Percentiles rank a stretch among this genome's conserved stretches.
These are phyloP conservation scores for Amphiprion clarkii DNA, from an alignment of 2,797 vertebrate genomes.

Conservation along the genomic window DNA sequence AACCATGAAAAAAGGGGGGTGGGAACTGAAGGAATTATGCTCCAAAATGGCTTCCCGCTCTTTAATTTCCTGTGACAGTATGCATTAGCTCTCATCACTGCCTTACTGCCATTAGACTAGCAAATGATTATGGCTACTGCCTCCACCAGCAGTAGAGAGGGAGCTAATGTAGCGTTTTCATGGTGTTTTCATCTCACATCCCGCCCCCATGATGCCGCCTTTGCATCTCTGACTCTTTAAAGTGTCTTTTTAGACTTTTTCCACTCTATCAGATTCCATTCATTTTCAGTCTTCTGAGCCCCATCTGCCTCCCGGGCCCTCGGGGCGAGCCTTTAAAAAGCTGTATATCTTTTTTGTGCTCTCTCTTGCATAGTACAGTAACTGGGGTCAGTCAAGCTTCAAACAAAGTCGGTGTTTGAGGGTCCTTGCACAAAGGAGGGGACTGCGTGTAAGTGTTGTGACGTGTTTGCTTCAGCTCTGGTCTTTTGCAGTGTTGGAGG, in stretches of 20 bases:
- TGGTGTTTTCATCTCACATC: slow-evolving; percentile 64
- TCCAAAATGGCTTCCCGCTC: slow-evolving; percentile 75
- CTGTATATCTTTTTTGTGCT: slow-evolving; percentile 63
- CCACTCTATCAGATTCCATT: slow-evolving; percentile 80
- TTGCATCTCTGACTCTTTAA: slow-evolving; percentile 72
- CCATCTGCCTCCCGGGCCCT: slow-evolving; percentile 72
- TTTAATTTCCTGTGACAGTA: slow-evolving; percentile 84
- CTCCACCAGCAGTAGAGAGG: slow-evolving; percentile 59
- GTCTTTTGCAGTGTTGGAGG: slow-evolving; percentile 43
- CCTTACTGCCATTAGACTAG: slow-evolving; percentile 77
- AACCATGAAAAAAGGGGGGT: slow-evolving; percentile 66
- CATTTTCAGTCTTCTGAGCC: slow-evolving; percentile 75
- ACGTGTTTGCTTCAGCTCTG: slow-evolving; percentile 47
- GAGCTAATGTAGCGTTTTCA: slow-evolving; percentile 77
- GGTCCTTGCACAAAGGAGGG: slow-evolving; percentile 58
- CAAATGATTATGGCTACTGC: slow-evolving; percentile 76
- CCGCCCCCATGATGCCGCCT: slow-evolving; percentile 62
- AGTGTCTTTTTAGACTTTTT: slow-evolving; percentile 79
- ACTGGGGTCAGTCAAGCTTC: slow-evolving; percentile 78
- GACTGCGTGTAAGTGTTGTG: slow-evolving; percentile 48
- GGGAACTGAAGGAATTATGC: slow-evolving; percentile 73
- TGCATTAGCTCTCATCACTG: slow-evolving; percentile 79
- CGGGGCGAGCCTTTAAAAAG: slow-evolving; percentile 74
- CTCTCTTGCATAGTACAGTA: slow-evolving; percentile 69
- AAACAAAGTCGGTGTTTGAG: slow-evolving; percentile 73